phyloP scores from a whole-genome alignment of 1,140 invertebrate species.

The Apis dorsata region DNA sequence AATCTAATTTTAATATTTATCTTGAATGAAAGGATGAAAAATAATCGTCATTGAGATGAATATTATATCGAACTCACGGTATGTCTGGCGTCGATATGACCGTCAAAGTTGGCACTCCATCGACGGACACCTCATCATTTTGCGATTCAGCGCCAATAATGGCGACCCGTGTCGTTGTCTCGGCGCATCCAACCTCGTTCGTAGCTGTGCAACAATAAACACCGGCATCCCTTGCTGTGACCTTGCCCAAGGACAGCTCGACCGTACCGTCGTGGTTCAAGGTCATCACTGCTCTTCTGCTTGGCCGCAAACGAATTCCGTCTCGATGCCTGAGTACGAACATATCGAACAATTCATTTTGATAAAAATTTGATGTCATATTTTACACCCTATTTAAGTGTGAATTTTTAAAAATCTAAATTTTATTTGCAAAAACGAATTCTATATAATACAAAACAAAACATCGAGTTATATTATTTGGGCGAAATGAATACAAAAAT shows the following conservation, averaged over 20 bases:
- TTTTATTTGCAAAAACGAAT: too few species aligned
- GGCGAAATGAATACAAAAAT: too few species aligned
- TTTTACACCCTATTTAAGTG: not conserved
- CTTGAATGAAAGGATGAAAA: not conserved
- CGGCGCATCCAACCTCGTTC: constrained; percentile 91
- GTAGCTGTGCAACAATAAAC: constrained; percentile 92
- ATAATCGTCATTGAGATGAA: not conserved
- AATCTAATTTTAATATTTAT: not conserved
- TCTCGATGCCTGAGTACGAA: constrained; percentile 82
- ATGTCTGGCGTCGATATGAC: constrained; percentile 76
- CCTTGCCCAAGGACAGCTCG: constrained; percentile 85
- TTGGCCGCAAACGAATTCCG: constrained; percentile 86
- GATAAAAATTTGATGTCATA: not conserved
- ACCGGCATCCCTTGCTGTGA: constrained; percentile 87
- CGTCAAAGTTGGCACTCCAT: constrained; percentile 30
- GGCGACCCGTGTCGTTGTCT: constrained; percentile 86
- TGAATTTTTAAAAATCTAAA: too few species aligned
- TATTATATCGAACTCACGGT: constrained; percentile 80
- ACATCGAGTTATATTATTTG: too few species aligned
- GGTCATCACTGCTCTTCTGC: constrained; percentile 87
- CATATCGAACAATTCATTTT: not conserved
- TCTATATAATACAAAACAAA: too few species aligned
- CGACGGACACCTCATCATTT: constrained; percentile 12
- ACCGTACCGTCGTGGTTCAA: constrained; percentile 89
- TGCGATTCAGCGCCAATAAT: constrained; percentile 77